A percentile compares a stretch with the other conserved stretches of the same genome.
These are phyloP conservation scores for Apotomis betuletana DNA, from an alignment of 2,888 invertebrate genomes.

Conservation along the genomic window DNA sequence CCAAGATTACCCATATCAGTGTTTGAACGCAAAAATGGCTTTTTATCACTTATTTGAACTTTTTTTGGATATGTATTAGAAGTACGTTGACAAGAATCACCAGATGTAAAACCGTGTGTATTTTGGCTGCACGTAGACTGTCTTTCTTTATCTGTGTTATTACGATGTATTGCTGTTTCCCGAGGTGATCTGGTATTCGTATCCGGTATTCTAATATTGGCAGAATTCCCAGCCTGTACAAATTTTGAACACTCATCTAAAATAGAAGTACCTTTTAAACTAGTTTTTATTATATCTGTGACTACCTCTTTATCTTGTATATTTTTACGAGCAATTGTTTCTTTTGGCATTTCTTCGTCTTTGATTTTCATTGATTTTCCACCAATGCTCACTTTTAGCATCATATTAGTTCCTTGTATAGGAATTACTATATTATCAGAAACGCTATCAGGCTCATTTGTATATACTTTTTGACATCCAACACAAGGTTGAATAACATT, in stretches of 20 bases:
- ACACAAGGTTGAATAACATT: conserved; percentile 9
- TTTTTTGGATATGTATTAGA: conserved; percentile 64
- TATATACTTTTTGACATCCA: conserved; percentile 4
- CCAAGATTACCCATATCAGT: conserved; percentile 58
- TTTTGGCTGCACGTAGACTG: not conserved
- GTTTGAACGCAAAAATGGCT: conserved; percentile 58
- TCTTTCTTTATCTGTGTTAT: conserved; percentile 1
- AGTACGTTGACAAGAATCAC: not conserved
- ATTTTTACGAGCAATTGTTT: conserved; percentile 31
- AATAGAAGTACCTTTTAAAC: conserved; percentile 61
- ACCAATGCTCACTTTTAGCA: conserved; percentile 62
- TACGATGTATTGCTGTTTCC: not conserved
- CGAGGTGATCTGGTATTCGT: not conserved
- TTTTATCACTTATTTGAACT: conserved; percentile 50
- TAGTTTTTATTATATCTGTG: conserved; percentile 51
- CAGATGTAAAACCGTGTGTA: not conserved
- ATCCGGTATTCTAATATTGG: conserved; percentile 22
- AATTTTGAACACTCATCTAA: conserved; percentile 64
- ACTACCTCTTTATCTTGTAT: conserved; percentile 49
- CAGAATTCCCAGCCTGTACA: conserved; percentile 55
- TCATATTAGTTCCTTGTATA: conserved; percentile 77
- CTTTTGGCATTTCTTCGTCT: conserved; percentile 31
- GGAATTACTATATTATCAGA: conserved; percentile 66
- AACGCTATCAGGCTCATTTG: conserved; percentile 42
- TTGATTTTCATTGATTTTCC: conserved; percentile 20